Evolutionary conservation across 2,888 invertebrate genomes (phyloP).

Genomic region (Leucozona laternaria): DNA sequence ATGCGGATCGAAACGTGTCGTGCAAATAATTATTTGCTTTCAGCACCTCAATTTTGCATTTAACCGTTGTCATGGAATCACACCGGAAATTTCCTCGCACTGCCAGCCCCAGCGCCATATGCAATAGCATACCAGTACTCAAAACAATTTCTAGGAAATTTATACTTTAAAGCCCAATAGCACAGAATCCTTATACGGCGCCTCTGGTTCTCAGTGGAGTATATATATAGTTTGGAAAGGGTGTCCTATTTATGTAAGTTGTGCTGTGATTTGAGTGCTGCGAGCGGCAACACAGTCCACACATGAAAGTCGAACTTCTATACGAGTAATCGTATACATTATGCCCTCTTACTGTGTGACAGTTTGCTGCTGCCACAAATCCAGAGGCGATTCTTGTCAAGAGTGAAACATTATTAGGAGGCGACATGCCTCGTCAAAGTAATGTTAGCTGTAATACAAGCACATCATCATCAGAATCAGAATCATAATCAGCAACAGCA

Average conservation of each 20-base stretch:
- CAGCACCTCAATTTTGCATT: slow-evolving; percentile 34
- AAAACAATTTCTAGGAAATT: slow-evolving; percentile 8
- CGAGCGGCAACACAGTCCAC: not conserved
- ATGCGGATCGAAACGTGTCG: slow-evolving; percentile 22
- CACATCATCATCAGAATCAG: not conserved
- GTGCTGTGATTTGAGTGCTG: slow-evolving; percentile 5
- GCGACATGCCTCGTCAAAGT: slow-evolving; percentile 12
- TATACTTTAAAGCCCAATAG: slow-evolving; percentile 7
- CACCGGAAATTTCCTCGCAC: not conserved
- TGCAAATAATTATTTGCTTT: slow-evolving; percentile 47
- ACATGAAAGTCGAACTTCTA: not conserved
- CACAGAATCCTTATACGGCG: not conserved
- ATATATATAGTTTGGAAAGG: not conserved
- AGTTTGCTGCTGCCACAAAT: slow-evolving; percentile 1
- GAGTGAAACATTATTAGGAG: slow-evolving; percentile 19
- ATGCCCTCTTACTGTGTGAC: not conserved
- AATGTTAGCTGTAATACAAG: not conserved
- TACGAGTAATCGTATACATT: not conserved
- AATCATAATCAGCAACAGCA: not conserved
- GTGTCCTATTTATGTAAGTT: slow-evolving; percentile 4
- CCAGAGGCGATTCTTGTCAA: slow-evolving; percentile 17
- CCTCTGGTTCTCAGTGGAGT: not conserved
- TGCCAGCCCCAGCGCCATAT: not conserved
- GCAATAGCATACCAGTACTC: not conserved
- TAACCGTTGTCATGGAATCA: not conserved